Base-by-base conservation (phyloP, 1,140 invertebrate genomes). In the Drosophila nigrodunni region DNA sequence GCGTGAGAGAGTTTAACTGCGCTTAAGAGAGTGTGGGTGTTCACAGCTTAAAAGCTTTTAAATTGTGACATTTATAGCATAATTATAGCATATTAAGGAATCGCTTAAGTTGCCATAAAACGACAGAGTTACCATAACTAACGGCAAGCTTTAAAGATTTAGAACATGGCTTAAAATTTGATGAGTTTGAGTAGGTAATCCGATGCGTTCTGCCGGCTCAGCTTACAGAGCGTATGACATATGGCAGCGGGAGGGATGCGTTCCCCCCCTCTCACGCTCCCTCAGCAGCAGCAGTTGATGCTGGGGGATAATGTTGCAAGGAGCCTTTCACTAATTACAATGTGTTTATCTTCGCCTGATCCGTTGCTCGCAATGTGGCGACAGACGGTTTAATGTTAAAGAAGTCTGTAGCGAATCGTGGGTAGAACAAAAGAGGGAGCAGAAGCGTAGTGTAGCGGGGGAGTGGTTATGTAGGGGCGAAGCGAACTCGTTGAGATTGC, bases 141-240 rank as follows among this genome's bases (percentile, higher is more conserved):
- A 15, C 25, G 3, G 15, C 15, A 10, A 25, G 13, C 39, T 15
- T 25, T 35, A 13, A 34, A 34, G 72, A 74, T 64, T 65, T 54
- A 30, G 41, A 70, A 68, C 15, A 60, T 47, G 39, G 39, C 11
- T 43, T n/a, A 41, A 41, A 55, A 82, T 69, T 62, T 76, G 25
- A 37, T 60, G 57, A 50, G 37, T 34, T 47, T 25, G 13, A 61
- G 52, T n/a, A 58, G 70, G 62, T 58, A 61, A 66, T 68, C 72
- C 88, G 88, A 89, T 85, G 78, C 85, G 50, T 66, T 74, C 44
- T 49, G 9, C 50, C 54, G 85, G 68, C 80, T 87, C 83, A 72
- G 85, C 73, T 88, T 88, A 88, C 85, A 57, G 18, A 60, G 47
- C 69, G 47, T 46, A 78, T 74, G 85, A 88, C 83, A 87, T 83